Evolutionary conservation across 2,113 vertebrate genomes (phyloP), one percentile per base, ranked within the genome.

Genomic region (Caranx melampygus): DNA sequence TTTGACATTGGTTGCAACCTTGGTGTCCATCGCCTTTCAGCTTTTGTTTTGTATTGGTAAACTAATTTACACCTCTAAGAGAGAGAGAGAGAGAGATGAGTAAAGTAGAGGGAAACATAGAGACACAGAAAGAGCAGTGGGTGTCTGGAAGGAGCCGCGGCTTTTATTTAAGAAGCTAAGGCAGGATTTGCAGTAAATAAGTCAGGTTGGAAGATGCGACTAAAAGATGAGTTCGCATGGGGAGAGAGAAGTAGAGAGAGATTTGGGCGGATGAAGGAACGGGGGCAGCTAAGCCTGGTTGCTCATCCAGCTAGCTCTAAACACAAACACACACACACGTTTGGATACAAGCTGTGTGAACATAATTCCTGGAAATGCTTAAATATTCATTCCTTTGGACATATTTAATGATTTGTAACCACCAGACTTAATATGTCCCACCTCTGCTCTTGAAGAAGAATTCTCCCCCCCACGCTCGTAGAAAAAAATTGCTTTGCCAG

Each of bases 211-310:
- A 88, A 76, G 87, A 91, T 75, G 70, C 51, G 83, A 81, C 63
- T 37, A 72, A 76, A 86, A 86, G 85, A 87, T 75, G 81, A 87
- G 78, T 74, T 61, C 59, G 73, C 76, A 81, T 40, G 66, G 60
- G 33, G 45, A 21, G 74, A 75, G 72, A 71, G 78, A 66, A 64
- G 68, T 9, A 69, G 73, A 16, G 57, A 31, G 77, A 88, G 90
- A 90, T 92, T 89, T 92, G 65, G 63, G 54, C 4, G 20, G 86
- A 87, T 91, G 88, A 90, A 89, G 80, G 82, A 88, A 89, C 84
- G 72, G 82, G 87, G 82, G 37, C 65, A 76, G 79, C 61, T 86
- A 73, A 91, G 80, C 78, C 72, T 78, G 69, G 87, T 77, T 84
- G 79, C 77, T 85, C 87, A 78, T 89, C 26, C 75, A 11, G 72